Base-by-base conservation (phyloP, 2,113 vertebrate species). In the Apteryx owenii region DNA sequence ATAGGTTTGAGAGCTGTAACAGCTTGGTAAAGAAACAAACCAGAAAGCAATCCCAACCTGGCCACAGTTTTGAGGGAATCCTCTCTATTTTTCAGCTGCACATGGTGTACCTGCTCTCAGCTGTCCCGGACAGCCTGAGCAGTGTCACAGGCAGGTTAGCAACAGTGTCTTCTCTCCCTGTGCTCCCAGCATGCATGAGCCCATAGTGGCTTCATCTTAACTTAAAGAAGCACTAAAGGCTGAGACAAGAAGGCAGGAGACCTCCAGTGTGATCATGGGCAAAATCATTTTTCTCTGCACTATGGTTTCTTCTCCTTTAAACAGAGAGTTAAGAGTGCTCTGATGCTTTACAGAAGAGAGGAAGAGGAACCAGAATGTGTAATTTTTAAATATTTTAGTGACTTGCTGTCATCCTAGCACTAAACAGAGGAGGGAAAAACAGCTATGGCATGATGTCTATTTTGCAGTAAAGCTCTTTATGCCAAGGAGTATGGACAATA, bases 361-460 rank as follows among this genome's bases (percentile, higher is more conserved):
- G 9, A 19, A 72, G 26, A 70, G 5, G 18, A 91, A 36, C 7
- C 29, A 28, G 9, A 19, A 46, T 84, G 42, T 61, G 80, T 44
- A 18, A 12, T 44, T 84, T 15, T 28, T 25, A 48, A 18, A 33
- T 8, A 7, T 22, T 77, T 84, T 23, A 3, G 38, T 23, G 12
- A 89, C 26, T 25, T 80, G 53, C 28, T 53, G 42, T 18, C 58
- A 72, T 38, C 48, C 61, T 42, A 25, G 50, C 71, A 72, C 10
- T 28, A 36, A 78, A 42, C 38, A 88, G 48, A 89, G 36, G 15
- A 29, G 48, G n/a, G 42, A 23, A 61, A 6, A 13, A 22, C 29
- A 56, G 2, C 17, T 19, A 1, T 5, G 11, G 36, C n/a, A 28
- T 2, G 9, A 53, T 3, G 2, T 19, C 7, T 42, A 22, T 33